A percentile compares a stretch with the other conserved stretches of the same genome.
Conservation (phyloP, 2,888 invertebrate species). For the Philereme transversata region DNA sequence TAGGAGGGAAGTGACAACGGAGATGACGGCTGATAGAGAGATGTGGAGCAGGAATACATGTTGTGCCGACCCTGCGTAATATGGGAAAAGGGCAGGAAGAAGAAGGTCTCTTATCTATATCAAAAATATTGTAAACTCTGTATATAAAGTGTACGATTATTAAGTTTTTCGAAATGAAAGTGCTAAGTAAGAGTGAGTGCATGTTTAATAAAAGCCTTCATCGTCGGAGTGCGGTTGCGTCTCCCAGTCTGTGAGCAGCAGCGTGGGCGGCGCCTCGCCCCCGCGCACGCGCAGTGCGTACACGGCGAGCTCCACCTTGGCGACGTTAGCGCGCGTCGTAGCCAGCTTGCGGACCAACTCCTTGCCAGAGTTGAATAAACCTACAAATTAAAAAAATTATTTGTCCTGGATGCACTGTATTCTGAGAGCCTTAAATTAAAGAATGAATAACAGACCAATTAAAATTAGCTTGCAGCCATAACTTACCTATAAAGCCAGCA, state of each 20-base stretch:
- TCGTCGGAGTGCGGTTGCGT: slow-evolving; percentile 53
- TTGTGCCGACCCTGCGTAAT: too few relatives aligned
- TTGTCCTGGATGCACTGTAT: too few relatives aligned
- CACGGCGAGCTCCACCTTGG: slow-evolving; percentile 93
- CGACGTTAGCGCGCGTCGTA: slow-evolving; percentile 89
- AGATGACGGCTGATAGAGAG: too few relatives aligned
- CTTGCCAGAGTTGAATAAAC: slow-evolving; percentile 56
- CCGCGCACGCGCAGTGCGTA: slow-evolving; percentile 92
- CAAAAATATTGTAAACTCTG: too few relatives aligned
- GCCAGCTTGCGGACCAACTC: slow-evolving; percentile 89
- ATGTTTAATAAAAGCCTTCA: slow-evolving; percentile 62
- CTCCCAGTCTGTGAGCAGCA: slow-evolving; percentile 50
- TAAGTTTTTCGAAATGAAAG: too few relatives aligned
- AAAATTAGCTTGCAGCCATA: background rate
- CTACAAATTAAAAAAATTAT: slow-evolving; percentile 40
- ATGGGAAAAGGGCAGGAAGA: too few relatives aligned
- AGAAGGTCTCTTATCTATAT: too few relatives aligned
- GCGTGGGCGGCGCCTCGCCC: slow-evolving; percentile 88
- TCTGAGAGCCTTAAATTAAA: too few relatives aligned
- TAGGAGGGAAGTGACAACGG: too few relatives aligned
- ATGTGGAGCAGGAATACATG: too few relatives aligned
- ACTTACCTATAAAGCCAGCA: slow-evolving; percentile 85
- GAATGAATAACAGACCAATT: too few relatives aligned
- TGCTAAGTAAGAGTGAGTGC: background rate
- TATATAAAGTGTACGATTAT: too few relatives aligned